Conservation (phyloP, 2,113 vertebrate species). For the Halcyon malimbica region DNA sequence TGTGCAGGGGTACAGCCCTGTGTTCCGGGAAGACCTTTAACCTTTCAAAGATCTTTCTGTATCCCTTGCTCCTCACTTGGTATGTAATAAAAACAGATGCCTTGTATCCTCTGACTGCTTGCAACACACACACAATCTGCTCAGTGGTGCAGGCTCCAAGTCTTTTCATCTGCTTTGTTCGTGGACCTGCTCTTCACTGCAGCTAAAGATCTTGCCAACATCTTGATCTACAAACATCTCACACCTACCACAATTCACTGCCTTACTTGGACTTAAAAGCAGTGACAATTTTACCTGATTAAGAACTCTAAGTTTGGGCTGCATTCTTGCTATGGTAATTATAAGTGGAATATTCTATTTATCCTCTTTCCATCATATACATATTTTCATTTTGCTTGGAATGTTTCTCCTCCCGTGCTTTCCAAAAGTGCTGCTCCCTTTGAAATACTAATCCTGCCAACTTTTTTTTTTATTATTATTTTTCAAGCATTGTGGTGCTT, state of each 20-base stretch:
- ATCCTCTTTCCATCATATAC: slow-evolving; percentile 43
- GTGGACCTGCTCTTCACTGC: background rate
- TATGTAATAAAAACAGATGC: background rate
- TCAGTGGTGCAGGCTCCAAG: background rate
- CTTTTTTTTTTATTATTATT: slow-evolving; percentile 11
- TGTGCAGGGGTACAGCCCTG: background rate
- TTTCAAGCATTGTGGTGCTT: slow-evolving; percentile 18
- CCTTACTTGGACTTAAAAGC: slow-evolving; percentile 55
- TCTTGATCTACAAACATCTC: slow-evolving; percentile 20
- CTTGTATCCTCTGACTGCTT: background rate
- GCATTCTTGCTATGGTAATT: slow-evolving; percentile 44
- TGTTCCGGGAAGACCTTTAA: background rate
- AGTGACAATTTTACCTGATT: slow-evolving; percentile 46
- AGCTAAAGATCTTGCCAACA: background rate
- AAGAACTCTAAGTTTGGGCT: slow-evolving; percentile 28
- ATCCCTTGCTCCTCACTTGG: background rate
- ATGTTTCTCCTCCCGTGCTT: slow-evolving; percentile 46
- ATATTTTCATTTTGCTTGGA: slow-evolving; percentile 48
- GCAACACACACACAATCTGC: fast-evolving
- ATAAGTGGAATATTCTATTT: slow-evolving; percentile 32
- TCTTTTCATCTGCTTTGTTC: background rate
- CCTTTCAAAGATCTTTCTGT: background rate
- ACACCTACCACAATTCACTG: background rate
- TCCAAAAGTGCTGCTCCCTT: slow-evolving; percentile 63
- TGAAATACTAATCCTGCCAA: slow-evolving; percentile 51